These are phyloP conservation scores for Erpetoichthys calabaricus DNA, from an alignment of 2,797 vertebrate genomes.

Conservation along the genomic window DNA sequence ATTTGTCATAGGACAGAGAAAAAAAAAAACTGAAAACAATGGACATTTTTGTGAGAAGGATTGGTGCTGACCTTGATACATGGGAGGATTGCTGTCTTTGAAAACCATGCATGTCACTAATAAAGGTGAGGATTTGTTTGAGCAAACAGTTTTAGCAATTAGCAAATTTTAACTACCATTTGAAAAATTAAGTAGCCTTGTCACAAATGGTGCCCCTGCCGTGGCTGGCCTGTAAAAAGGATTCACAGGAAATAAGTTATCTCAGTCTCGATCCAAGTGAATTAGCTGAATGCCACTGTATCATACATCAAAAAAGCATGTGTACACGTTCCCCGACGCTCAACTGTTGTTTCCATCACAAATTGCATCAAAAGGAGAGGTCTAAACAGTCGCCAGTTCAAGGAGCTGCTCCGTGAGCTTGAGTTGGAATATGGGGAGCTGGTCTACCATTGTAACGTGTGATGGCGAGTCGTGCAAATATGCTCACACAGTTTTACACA, in stretches of 20 bases:
- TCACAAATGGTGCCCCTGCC: constrained; percentile 9
- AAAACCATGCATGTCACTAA: constrained; percentile 10
- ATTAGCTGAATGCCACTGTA: constrained; percentile 3
- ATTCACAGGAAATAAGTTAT: constrained; percentile 1
- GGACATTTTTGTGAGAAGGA: too few species aligned
- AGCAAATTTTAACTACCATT: constrained; percentile 2
- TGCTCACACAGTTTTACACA: not conserved
- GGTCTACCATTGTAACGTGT: not conserved
- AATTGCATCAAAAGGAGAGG: not conserved
- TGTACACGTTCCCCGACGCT: constrained; percentile 4
- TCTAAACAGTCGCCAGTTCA: constrained; percentile 1
- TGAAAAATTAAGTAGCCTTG: constrained; percentile 13
- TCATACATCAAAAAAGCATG: constrained; percentile 2
- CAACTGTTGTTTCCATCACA: not conserved
- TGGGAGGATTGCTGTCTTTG: constrained; percentile 7
- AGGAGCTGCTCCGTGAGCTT: not conserved
- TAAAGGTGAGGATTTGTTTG: constrained; percentile 7
- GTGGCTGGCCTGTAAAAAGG: constrained; percentile 7
- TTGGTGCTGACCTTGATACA: too few species aligned
- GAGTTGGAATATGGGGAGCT: not conserved
- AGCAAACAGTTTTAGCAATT: not conserved
- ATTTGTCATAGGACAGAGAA: too few species aligned
- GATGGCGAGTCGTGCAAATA: not conserved
- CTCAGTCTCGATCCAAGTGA: constrained; percentile 10
- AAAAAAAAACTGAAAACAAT: too few species aligned